A percentile compares a stretch with the other conserved stretches of the same genome.
Evolutionary conservation across 2,113 vertebrate species (phyloP).

Genomic region (Muscicapa adusta): DNA sequence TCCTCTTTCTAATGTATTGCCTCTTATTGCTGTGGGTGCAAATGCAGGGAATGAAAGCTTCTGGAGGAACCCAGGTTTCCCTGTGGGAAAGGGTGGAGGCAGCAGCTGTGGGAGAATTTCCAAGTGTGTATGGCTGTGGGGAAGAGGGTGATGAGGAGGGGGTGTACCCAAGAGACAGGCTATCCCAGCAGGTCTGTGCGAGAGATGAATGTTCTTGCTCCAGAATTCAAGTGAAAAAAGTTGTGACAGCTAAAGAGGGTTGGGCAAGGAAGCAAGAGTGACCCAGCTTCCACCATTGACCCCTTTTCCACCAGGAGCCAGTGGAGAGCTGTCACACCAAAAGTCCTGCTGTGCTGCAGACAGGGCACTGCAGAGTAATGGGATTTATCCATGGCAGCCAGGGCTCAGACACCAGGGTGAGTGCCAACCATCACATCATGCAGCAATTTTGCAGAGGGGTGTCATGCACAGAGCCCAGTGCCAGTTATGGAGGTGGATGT

Average conservation of each 20-base stretch:
- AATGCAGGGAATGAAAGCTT: neutral
- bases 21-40: neutral
- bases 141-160: neutral
- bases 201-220: neutral
- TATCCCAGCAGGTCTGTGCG: neutral
- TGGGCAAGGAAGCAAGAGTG: neutral
- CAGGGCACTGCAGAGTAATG: neutral
- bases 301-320: neutral
- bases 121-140: fast-evolving
- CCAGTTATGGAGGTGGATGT: constrained; percentile 8
- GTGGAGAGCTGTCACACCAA: neutral
- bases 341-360: neutral
- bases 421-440: neutral
- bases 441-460: neutral
- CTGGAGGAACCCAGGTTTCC: neutral
- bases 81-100: fast-evolving
- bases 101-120: neutral
- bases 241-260: neutral
- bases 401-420: neutral
- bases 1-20: neutral
- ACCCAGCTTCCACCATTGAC: neutral
- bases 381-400: neutral
- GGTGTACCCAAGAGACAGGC: neutral
- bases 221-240: neutral
- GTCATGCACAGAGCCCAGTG: neutral